phyloP scores from a whole-genome alignment of 1,140 invertebrate genomes.

The Caerostris darwini region DNA sequence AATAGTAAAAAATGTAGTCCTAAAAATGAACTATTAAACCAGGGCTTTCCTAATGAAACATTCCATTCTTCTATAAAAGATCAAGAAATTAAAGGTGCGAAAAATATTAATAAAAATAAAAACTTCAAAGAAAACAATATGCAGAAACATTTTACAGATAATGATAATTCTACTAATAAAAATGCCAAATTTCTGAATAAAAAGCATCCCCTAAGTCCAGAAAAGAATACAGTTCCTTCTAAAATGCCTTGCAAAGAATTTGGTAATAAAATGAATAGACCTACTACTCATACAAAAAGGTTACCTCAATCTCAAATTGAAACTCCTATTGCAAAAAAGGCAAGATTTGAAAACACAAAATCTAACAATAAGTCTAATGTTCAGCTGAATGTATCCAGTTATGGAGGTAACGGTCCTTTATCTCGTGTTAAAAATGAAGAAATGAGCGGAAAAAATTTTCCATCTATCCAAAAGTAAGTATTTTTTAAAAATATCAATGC shows the following conservation, averaged over 20 bases:
- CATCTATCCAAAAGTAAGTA: neutral
- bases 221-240: neutral
- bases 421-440: neutral
- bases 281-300: neutral
- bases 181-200: conserved; percentile 4
- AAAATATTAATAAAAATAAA: neutral
- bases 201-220: neutral
- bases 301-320: neutral
- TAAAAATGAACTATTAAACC: neutral
- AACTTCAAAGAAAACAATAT: neutral
- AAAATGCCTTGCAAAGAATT: neutral
- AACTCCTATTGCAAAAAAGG: neutral
- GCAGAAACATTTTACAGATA: neutral
- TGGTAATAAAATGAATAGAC: neutral
- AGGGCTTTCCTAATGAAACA: neutral
- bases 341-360: neutral
- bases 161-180: neutral
- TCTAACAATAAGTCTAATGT: neutral
- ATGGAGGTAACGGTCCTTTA: no score
- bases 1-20: neutral
- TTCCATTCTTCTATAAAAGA: neutral
- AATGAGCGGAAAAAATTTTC: neutral
- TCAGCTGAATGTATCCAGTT: no score
- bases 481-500: neutral
- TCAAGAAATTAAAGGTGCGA: neutral